These are phyloP conservation scores for Bufo bufo DNA, from an alignment of 2,113 vertebrate species.

Conservation along the genomic window DNA sequence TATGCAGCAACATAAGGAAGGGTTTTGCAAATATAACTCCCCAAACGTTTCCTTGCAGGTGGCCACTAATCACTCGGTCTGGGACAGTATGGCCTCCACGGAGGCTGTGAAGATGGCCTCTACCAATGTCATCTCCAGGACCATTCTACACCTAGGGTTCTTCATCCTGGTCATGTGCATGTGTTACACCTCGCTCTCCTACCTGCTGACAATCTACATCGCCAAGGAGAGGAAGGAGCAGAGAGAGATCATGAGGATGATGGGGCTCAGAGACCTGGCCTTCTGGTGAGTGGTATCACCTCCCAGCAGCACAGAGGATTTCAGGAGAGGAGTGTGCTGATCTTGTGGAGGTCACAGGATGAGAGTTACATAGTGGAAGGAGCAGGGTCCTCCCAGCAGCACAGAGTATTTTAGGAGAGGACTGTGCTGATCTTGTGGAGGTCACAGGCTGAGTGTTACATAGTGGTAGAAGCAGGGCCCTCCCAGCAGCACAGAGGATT, in stretches of 20 bases:
- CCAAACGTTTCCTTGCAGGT: conserved; percentile 49
- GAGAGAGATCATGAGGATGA: conserved; percentile 84
- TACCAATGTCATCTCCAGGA: not conserved
- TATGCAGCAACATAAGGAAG: no score
- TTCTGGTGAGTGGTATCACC: conserved; percentile 79
- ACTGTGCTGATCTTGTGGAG: no score
- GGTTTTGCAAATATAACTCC: no score
- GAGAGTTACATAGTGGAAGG: not conserved
- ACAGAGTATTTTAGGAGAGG: no score
- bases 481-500: no score
- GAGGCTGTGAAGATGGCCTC: conserved; percentile 59
- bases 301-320: not conserved
- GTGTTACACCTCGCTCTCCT: not conserved
- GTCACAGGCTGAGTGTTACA: no score
- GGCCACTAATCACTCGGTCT: conserved; percentile 65
- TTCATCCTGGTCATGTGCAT: conserved; percentile 38
- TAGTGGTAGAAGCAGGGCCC: not conserved
- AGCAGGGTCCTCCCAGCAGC: not conserved
- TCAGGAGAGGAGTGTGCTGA: not conserved
- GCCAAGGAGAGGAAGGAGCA: conserved; percentile 67
- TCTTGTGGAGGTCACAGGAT: no score
- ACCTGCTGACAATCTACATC: conserved; percentile 64
- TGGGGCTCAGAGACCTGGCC: conserved; percentile 79
- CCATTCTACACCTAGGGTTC: not conserved
- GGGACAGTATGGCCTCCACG: conserved; percentile 64